Conservation (phyloP, 2,888 invertebrate genomes). For the Sepiola atlantica region DNA sequence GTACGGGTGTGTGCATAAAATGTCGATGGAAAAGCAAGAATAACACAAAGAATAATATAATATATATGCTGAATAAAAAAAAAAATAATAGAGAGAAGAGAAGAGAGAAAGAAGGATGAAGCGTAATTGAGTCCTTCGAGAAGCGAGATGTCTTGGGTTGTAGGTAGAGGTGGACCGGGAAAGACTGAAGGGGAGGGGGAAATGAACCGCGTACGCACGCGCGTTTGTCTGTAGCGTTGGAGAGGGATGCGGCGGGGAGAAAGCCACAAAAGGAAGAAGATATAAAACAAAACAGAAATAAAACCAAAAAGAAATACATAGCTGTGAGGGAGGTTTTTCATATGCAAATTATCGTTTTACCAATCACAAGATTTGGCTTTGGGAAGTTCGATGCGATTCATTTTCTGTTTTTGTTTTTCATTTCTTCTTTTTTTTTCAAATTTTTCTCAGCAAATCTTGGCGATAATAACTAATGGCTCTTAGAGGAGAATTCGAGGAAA, state of each 20-base stretch:
- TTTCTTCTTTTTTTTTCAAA: too few relatives aligned
- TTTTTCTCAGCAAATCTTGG: background rate
- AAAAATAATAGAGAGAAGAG: background rate
- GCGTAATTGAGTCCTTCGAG: background rate
- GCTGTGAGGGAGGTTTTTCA: background rate
- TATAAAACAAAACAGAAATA: too few relatives aligned
- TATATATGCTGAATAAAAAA: background rate
- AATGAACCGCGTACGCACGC: background rate
- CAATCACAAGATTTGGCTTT: conserved; percentile 32
- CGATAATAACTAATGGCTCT: background rate
- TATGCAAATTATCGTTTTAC: conserved; percentile 1
- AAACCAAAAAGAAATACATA: background rate
- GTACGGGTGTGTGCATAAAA: background rate
- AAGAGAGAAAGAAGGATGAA: background rate
- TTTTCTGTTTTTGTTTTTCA: too few relatives aligned
- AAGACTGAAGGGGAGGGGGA: background rate
- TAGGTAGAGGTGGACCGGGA: background rate
- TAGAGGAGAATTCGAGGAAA: background rate
- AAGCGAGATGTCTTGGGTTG: background rate
- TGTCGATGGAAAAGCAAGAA: background rate
- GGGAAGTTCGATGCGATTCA: background rate
- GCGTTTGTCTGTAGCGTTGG: too few relatives aligned
- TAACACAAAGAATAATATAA: background rate
- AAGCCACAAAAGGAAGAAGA: too few relatives aligned
- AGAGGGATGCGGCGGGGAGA: too few relatives aligned